Evolutionary conservation across 1,140 invertebrate species (phyloP).

Genomic region (Galleria mellonella): DNA sequence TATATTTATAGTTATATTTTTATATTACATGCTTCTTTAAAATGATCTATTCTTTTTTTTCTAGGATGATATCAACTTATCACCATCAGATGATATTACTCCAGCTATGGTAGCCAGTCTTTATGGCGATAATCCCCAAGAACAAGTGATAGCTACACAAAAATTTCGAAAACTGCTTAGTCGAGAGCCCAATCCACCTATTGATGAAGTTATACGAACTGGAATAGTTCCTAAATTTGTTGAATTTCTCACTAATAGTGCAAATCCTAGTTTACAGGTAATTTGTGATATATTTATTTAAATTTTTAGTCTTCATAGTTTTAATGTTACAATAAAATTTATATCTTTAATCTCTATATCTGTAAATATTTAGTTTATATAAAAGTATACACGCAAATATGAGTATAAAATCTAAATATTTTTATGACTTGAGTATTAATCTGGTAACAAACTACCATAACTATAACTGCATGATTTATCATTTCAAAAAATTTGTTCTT

Average conservation of each 20-base stretch:
- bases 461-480: too few relatives aligned
- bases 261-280: constrained; percentile 91
- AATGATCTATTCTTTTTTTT: constrained; percentile 19
- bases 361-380: too few relatives aligned
- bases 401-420: background rate
- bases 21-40: background rate
- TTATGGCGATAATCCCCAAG: constrained; percentile 86
- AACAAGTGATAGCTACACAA: constrained; percentile 93
- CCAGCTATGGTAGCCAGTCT: constrained; percentile 89
- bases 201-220: constrained; percentile 98
- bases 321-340: background rate
- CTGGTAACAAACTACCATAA: too few relatives aligned
- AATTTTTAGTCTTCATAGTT: background rate
- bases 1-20: background rate
- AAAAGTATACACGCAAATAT: too few relatives aligned
- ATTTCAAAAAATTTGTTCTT: too few relatives aligned
- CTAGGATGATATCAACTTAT: constrained; percentile 50
- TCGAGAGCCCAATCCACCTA: constrained; percentile 97
- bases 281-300: constrained; percentile 4
- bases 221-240: constrained; percentile 98
- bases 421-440: too few relatives aligned
- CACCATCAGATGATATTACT: constrained; percentile 75
- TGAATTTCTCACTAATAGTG: constrained; percentile 90
- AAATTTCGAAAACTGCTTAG: constrained; percentile 96
- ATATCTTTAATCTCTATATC: too few relatives aligned